Evolutionary conservation across 2,888 invertebrate genomes (phyloP), one percentile per base, ranked within the genome.

Genomic region (Reticulitermes lucifugus): DNA sequence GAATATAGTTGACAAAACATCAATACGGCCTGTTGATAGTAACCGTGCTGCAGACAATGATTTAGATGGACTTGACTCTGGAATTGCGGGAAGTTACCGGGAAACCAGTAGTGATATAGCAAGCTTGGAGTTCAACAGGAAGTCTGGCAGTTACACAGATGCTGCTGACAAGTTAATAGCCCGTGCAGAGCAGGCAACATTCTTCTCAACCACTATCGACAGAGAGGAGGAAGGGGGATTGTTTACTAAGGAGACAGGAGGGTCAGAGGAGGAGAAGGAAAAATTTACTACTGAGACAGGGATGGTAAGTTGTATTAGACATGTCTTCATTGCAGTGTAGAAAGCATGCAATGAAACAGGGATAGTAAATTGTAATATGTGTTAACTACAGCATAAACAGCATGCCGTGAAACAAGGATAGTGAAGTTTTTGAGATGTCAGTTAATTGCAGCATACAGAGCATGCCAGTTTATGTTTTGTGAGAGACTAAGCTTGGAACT

Each of bases 41-140:
- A 86, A 87, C 35, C 86, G 86, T 35, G 86, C 83, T 14, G 80
- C 73, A 60, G 84, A 77, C 35, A 83, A 12, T 18, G 83, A 46
- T 9, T 46, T 46, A 46, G 46, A 12, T 7, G 46, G 46, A 12
- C 46, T 87, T 21, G 88, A 88, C 83, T 88, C 88, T 51, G 88
- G 88, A 12, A 88, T 88, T 70, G 87, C 87, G 73, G 88, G 87
- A 14, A 88, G 88, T 81, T 87, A 85, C 70, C 83, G 83, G 55
- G 84, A 85, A 85, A 85, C 51, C 46, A 80, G 81, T 22, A 80
- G 60, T 41, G 84, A 79, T 51, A 79, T 84, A 14, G 65, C 79
- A 59, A 79, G 65, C 22, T 46, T 79, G 59, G 81, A 81, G 21
- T 25, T 12, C 25, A 29, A 81, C 65, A 81, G 59, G 81, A 81